phyloP scores from a whole-genome alignment of 1,140 invertebrate species.

The Anastatus disparis region DNA sequence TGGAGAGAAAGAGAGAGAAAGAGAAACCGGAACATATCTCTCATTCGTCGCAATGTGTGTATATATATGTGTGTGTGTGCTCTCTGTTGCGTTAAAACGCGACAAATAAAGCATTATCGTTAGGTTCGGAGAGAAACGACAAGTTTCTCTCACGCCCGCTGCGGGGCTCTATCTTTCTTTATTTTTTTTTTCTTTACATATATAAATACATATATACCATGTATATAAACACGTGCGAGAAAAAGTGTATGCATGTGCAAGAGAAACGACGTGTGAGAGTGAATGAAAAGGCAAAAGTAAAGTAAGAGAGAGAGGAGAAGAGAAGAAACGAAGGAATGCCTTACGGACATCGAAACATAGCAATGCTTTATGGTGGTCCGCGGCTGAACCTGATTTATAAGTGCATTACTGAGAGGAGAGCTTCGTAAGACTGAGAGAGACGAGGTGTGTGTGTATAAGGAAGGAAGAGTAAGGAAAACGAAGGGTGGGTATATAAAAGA shows the following conservation, averaged over 20 bases:
- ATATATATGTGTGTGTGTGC: conserved; percentile 54
- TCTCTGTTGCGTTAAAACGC: too few species aligned
- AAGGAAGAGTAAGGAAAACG: conserved; percentile 46
- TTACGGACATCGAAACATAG: conserved; percentile 68
- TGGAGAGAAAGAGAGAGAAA: conserved; percentile 49
- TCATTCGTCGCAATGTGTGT: too few species aligned
- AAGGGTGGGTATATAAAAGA: too few species aligned
- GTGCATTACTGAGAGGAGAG: conserved; percentile 63
- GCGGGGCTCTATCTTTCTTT: conserved; percentile 39
- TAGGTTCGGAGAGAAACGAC: too few species aligned
- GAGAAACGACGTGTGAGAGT: conserved; percentile 52
- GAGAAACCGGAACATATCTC: conserved; percentile 67
- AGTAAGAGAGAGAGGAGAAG: conserved; percentile 66
- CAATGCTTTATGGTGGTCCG: conserved; percentile 69
- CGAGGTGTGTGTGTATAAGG: conserved; percentile 30
- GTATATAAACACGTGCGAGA: too few species aligned
- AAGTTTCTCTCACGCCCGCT: conserved; percentile 65
- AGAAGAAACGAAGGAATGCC: conserved; percentile 66
- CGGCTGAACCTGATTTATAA: conserved; percentile 68
- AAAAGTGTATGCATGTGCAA: conserved; percentile 5
- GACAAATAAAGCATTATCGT: conserved; percentile 69
- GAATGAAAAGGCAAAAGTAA: conserved; percentile 66
- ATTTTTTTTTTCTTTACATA: too few species aligned
- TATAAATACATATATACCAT: too few species aligned
- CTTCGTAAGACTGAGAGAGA: too few species aligned